Percentiles rank a stretch among this genome's conserved stretches.
phyloP scores from a whole-genome alignment of 2,888 invertebrate genomes.

The Drosophila peninsularis region DNA sequence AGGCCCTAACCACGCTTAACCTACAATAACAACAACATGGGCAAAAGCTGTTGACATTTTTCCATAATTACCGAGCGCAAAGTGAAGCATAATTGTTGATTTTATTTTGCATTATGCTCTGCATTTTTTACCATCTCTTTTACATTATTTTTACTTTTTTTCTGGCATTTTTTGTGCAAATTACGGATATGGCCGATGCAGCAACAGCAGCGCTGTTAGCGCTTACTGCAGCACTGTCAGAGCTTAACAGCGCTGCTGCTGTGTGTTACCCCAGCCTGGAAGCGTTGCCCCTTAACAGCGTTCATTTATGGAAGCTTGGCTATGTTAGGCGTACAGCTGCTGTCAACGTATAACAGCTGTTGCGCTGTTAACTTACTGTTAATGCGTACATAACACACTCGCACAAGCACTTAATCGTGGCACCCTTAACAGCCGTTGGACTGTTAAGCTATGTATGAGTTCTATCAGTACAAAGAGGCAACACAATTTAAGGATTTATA shows the following conservation, averaged over 20 bases:
- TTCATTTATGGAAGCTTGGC: conserved; percentile 61
- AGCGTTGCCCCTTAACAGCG: conserved; percentile 42
- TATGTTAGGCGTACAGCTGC: not conserved
- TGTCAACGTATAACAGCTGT: not conserved
- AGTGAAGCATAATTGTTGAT: conserved; percentile 74
- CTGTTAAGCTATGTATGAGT: conserved; percentile 8
- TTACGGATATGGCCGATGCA: conserved; percentile 27
- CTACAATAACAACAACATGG: conserved; percentile 62
- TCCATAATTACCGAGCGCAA: conserved; percentile 79
- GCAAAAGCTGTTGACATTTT: conserved; percentile 75
- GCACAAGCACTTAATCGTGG: no score
- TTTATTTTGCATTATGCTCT: conserved; percentile 71
- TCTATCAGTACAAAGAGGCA: conserved; percentile 1
- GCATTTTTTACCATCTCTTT: conserved; percentile 25
- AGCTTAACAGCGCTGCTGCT: conserved; percentile 10
- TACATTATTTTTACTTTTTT: conserved; percentile 4
- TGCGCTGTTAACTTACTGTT: conserved; percentile 1
- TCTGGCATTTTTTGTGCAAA: conserved; percentile 16
- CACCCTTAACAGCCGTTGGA: not conserved
- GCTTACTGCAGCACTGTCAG: conserved; percentile 12
- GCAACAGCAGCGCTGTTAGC: conserved; percentile 7
- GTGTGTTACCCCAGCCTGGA: conserved; percentile 56
- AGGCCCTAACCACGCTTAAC: conserved; percentile 71
- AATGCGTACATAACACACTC: no score
- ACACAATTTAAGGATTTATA: not conserved